Base-by-base conservation (phyloP, 92 coral and sea anemone genomes). In the Isaurus tuberculatus region DNA sequence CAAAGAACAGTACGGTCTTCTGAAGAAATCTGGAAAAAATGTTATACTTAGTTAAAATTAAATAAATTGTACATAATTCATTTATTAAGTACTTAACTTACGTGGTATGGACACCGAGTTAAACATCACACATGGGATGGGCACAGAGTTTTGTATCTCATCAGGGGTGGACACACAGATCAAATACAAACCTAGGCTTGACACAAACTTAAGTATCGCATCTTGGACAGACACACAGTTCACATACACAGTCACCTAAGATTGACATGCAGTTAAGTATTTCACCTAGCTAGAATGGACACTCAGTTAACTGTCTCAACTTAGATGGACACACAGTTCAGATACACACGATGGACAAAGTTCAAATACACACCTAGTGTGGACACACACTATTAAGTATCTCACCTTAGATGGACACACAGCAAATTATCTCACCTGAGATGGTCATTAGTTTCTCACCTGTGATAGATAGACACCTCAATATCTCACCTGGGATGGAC, bases 271-370 rank as follows among this genome's bases (percentile, higher is more conserved):
- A n/a, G n/a, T n/a, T 5, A 0, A 28, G 27, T 37, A 69, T 33
- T 79, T 16, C 43, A 95, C 98, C 92, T 92, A 92, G 11, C 97
- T 93, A 8, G 94, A 97, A 11, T 94, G 93, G 13, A 90, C 90
- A 15, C 81, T n/a, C n/a, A n/a, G n/a, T 89, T 4, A 91, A 51
- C 15, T 90, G 60, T 33, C 83, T 16, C 43, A 95, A 97, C 94
- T 92, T 92, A 7, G 98, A 95, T 8, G 94, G 97, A 11, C 98
- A 95, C 14, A 88, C 90, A 15, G 88, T 89, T n/a, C n/a, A n/a
- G n/a, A n/a, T n/a, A n/a, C n/a, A n/a, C n/a, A n/a, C n/a, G n/a
- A n/a, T n/a, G n/a, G n/a, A n/a, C n/a, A n/a, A 37, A 37, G 5
- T 37, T 37, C 43, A 37, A 9, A 37, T n/a, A 9, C 8, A 37